phyloP scores from a whole-genome alignment of 30 jellyfish, hydroid and myxozoan species.

The Hydractinia symbiolongicarpus region DNA sequence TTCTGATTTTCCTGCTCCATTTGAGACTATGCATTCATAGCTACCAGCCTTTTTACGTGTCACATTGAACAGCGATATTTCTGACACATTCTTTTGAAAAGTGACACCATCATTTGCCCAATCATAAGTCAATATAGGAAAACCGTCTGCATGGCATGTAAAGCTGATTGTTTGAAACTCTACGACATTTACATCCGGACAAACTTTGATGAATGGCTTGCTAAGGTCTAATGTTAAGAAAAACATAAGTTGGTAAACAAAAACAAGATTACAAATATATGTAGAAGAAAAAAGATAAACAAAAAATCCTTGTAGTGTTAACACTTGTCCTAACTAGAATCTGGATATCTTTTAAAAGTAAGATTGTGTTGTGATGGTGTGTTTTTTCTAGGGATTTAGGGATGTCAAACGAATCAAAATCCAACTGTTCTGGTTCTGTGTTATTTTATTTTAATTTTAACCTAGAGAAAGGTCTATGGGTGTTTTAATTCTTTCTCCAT shows the following conservation, averaged over 20 bases:
- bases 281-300: no score
- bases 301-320: no score
- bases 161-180: not conserved
- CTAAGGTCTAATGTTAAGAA: not conserved
- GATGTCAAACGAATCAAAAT: no score
- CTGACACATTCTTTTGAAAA: not conserved
- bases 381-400: no score
- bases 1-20: conserved; percentile 1
- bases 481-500: no score
- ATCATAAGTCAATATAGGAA: not conserved
- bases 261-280: no score
- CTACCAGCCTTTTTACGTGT: conserved; percentile 21
- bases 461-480: no score
- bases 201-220: not conserved
- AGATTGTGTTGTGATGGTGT: no score
- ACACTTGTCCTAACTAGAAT: no score
- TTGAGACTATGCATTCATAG: conserved; percentile 15
- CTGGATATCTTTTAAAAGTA: no score
- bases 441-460: no score
- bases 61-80: not conserved
- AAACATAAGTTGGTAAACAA: not conserved
- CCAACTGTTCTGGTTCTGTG: no score
- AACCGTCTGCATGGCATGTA: not conserved
- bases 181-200: not conserved
- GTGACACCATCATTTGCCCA: conserved; percentile 14